Evolutionary conservation across 2,797 vertebrate species (phyloP).

Genomic region (Phoeniculus purpureus): DNA sequence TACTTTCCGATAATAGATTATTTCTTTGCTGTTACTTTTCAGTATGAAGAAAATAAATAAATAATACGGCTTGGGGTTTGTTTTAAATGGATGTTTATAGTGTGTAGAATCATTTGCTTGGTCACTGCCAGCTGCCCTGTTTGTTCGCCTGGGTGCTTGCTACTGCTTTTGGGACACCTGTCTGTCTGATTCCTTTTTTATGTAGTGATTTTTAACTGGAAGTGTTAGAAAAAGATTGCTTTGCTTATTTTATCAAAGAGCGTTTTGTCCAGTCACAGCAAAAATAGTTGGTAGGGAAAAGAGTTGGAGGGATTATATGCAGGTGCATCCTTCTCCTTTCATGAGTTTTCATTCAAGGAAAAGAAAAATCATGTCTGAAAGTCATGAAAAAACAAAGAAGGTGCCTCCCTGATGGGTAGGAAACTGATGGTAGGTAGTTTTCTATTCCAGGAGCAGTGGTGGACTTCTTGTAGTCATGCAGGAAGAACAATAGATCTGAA

Average conservation of each 20-base stretch:
- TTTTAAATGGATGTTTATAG: neutral
- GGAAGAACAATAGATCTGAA: constrained; percentile 27
- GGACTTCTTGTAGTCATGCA: constrained; percentile 1
- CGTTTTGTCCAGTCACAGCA: neutral
- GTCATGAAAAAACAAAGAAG: neutral
- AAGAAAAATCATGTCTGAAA: neutral
- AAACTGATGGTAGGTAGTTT: neutral
- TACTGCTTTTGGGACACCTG: neutral
- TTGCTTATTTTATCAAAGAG: neutral
- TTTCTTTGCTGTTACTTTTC: neutral
- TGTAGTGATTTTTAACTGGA: neutral
- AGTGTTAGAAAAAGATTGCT: neutral
- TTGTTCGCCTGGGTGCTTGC: neutral
- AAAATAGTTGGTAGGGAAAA: neutral
- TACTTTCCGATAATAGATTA: neutral
- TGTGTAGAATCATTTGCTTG: neutral
- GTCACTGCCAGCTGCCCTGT: neutral
- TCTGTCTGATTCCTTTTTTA: neutral
- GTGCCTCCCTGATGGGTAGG: neutral
- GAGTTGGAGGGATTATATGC: neutral
- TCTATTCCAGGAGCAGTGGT: neutral
- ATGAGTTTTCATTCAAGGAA: neutral
- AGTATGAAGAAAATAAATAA: neutral
- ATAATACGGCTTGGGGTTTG: neutral
- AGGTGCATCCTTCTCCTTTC: neutral